These are phyloP conservation scores for Tragelaphus oryx DNA, from an alignment of 2,797 vertebrate genomes.

Conservation along the genomic window DNA sequence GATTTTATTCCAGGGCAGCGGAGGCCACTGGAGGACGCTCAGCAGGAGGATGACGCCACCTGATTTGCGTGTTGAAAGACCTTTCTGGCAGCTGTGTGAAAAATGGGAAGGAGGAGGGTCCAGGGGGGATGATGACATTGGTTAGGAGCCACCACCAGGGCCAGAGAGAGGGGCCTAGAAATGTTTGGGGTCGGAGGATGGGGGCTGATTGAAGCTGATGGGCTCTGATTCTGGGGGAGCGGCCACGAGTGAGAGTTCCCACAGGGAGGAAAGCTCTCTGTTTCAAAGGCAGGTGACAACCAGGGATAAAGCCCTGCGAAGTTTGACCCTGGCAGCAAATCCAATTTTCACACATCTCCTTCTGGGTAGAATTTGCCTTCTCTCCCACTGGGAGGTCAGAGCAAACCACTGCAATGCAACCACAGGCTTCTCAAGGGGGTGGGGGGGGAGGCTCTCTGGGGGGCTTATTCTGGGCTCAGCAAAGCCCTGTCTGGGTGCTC, in stretches of 20 bases:
- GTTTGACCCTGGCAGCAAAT: constrained; percentile 40
- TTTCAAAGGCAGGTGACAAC: constrained; percentile 40
- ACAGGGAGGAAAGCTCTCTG: neutral
- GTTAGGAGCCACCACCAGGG: neutral
- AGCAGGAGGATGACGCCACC: rapidly evolving
- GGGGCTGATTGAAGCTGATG: rapidly evolving
- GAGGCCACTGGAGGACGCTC: neutral
- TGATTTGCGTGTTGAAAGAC: neutral
- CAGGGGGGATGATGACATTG: neutral
- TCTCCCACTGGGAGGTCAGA: neutral
- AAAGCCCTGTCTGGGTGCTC: neutral
- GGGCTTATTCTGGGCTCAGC: neutral
- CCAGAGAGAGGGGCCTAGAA: neutral
- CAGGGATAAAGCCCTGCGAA: neutral
- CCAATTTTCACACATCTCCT: constrained; percentile 49
- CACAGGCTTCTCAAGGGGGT: neutral
- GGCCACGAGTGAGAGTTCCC: rapidly evolving
- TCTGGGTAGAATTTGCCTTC: neutral
- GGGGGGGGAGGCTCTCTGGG: neutral
- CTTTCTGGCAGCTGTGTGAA: neutral
- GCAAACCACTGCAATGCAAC: neutral
- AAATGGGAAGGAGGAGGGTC: neutral
- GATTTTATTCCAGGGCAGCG: neutral
- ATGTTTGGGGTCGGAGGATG: rapidly evolving
- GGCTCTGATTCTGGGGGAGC: neutral